Conservation (phyloP, 2,113 vertebrate species). For the Megalops atlanticus region DNA sequence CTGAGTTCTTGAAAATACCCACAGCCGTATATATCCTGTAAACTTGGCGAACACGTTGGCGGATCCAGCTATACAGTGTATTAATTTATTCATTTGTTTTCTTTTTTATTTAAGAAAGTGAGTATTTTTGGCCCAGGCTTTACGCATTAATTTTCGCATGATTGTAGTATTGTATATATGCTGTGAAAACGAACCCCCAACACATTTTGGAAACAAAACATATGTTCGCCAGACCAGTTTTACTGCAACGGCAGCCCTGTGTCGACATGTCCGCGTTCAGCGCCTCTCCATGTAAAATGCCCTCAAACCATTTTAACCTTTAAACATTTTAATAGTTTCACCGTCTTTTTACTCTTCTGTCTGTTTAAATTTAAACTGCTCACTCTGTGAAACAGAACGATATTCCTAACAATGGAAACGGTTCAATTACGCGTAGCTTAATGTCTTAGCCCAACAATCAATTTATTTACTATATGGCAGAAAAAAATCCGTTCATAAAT, state of each 20-base stretch:
- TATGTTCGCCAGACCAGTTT: slow-evolving; percentile 18
- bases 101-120: no score
- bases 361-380: no score
- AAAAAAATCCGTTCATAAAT: not conserved
- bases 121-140: no score
- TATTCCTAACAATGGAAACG: no score
- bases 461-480: not conserved
- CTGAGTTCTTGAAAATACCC: not conserved
- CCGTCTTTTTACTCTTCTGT: no score
- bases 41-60: no score
- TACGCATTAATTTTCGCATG: no score
- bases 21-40: not conserved
- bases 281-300: not conserved
- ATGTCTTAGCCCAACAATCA: not conserved
- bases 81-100: no score
- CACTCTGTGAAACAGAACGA: no score
- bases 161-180: not conserved
- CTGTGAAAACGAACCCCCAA: not conserved
- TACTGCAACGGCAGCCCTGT: slow-evolving; percentile 5
- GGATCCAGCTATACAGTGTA: no score
- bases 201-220: not conserved
- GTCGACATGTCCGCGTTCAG: slow-evolving; percentile 3
- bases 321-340: not conserved
- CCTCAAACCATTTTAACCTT: slow-evolving; percentile 21
- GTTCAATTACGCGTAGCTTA: not conserved